Evolutionary conservation across 2,888 invertebrate genomes (phyloP), one percentile per base, ranked within the genome.

Genomic region (Parasteatoda lunata): DNA sequence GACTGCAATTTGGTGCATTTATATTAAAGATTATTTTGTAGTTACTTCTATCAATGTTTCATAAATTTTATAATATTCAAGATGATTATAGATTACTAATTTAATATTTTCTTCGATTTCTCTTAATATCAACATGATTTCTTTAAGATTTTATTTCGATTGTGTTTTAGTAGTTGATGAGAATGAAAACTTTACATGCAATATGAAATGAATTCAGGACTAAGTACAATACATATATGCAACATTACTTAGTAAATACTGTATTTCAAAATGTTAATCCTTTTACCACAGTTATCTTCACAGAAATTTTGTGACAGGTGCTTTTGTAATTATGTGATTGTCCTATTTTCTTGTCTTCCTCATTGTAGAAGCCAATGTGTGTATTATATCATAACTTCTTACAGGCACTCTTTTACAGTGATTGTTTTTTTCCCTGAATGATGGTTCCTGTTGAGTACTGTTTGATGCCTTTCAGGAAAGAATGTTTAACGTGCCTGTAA

Each of bases 341-440:
- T 84, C 84, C 71, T 73, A 73, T 84, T 84, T 78, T 69, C 84
- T 84, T 75, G 84, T 84, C 84, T 84, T 84, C 84, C 84, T 84
- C 75, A 77, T 78, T 84, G 78, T 84, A 84, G 84, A 75, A 84
- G 72, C 73, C 83, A 77, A 77, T 72, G 77, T 78, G 78, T 30
- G 30, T 84, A 77, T 48, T 66, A 30, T 84, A 64, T 69, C 52
- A 84, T 69, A 84, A 47, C 78, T 78, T 59, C 84, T 75, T 59
- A 78, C 73, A 65, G 84, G 52, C 78, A 84, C 84, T 84, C 8
- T 54, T n/a, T 54, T 13, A 54, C 54, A 54, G 54, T 54, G 54
- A 54, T 54, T 8, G 54, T 11, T 54, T 7, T 54, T 54, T 8
- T 54, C 59, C 54, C 59, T 77, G n/a, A 72, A 65, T 71, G 72